Conservation (phyloP, 2,888 invertebrate species). For the Cryptosula pallasiana region DNA sequence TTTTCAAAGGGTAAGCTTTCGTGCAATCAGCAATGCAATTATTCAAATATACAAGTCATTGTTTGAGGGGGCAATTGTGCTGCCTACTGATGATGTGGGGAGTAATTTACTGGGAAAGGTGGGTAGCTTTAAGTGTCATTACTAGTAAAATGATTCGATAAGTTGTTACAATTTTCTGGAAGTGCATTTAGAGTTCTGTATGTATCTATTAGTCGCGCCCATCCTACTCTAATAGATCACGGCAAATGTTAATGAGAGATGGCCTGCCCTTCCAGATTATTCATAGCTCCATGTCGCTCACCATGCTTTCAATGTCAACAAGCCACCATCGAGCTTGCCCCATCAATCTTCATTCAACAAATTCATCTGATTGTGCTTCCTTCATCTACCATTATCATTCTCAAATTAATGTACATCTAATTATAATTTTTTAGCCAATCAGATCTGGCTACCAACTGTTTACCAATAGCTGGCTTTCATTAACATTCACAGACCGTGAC, state of each 20-base stretch:
- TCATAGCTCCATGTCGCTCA: not conserved
- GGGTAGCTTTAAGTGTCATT: too few relatives aligned
- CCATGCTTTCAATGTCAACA: not conserved
- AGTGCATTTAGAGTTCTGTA: too few relatives aligned
- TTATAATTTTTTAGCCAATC: not conserved
- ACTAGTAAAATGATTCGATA: too few relatives aligned
- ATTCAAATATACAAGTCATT: too few relatives aligned
- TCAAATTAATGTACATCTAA: not conserved
- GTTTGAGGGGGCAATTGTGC: too few relatives aligned
- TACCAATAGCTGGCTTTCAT: not conserved
- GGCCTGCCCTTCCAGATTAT: not conserved
- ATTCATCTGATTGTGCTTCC: not conserved
- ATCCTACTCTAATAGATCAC: not conserved
- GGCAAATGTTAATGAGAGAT: not conserved
- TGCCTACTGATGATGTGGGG: too few relatives aligned
- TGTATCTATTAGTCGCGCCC: not conserved
- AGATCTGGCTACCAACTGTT: not conserved
- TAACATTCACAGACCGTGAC: too few relatives aligned
- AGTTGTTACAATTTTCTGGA: too few relatives aligned
- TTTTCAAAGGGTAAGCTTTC: too few relatives aligned
- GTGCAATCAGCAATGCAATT: too few relatives aligned
- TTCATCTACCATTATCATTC: not conserved
- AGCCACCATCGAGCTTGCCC: not conserved
- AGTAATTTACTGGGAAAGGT: too few relatives aligned
- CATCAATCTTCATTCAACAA: not conserved